These are phyloP conservation scores for Diprion similis DNA, from an alignment of 1,140 invertebrate genomes.

Conservation along the genomic window DNA sequence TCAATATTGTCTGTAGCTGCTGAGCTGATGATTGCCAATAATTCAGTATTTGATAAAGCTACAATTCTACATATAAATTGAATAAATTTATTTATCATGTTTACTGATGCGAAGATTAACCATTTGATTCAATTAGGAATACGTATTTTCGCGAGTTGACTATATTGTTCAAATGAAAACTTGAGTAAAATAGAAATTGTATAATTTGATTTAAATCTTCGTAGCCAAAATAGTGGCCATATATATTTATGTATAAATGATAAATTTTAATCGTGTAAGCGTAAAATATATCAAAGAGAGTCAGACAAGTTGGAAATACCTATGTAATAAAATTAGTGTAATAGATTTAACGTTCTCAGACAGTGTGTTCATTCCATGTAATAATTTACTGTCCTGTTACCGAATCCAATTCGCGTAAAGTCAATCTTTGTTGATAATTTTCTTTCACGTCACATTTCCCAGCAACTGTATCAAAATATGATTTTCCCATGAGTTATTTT, in stretches of 20 bases:
- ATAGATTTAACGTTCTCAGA: background rate
- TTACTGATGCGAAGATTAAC: background rate
- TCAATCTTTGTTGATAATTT: background rate
- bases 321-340: background rate
- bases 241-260: slow-evolving; percentile 8
- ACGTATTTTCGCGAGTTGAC: background rate
- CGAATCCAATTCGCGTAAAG: background rate
- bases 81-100: background rate
- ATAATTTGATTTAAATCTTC: background rate
- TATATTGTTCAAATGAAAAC: background rate
- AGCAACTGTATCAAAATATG: background rate
- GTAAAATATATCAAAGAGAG: slow-evolving; percentile 1
- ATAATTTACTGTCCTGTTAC: background rate
- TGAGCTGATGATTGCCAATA: too few relatives aligned
- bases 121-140: background rate
- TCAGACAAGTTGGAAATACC: slow-evolving; percentile 5
- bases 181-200: background rate
- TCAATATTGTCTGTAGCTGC: background rate
- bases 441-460: background rate
- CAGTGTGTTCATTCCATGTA: background rate
- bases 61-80: background rate
- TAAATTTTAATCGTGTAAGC: background rate
- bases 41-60: background rate
- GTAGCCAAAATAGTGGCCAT: background rate
- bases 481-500: too few relatives aligned